phyloP scores from a whole-genome alignment of 2,797 vertebrate genomes.

The Galago senegalensis region DNA sequence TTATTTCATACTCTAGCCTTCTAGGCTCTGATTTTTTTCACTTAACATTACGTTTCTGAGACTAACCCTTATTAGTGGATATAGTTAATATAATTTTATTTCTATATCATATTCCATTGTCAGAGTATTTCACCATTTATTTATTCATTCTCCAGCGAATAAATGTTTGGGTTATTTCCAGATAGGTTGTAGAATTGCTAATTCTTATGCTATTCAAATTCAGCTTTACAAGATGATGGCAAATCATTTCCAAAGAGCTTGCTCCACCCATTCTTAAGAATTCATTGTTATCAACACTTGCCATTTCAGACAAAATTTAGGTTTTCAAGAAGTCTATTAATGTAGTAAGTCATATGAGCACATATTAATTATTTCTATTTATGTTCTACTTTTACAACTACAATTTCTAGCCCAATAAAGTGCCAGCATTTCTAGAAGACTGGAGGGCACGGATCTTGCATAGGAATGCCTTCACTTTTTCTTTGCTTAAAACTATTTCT shows the following conservation, averaged over 20 bases:
- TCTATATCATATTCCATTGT: not conserved
- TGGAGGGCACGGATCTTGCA: not conserved
- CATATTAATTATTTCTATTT: constrained; percentile 29
- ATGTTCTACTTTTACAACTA: constrained; percentile 20
- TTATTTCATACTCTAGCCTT: not conserved
- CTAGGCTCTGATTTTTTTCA: not conserved
- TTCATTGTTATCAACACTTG: not conserved
- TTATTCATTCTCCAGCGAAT: not conserved
- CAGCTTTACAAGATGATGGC: not conserved
- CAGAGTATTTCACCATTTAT: not conserved
- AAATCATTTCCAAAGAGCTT: not conserved
- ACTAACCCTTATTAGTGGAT: not conserved
- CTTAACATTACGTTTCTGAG: constrained; percentile 24
- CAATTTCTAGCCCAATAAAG: not conserved
- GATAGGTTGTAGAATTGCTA: not conserved
- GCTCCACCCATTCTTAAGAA: not conserved
- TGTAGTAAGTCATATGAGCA: not conserved
- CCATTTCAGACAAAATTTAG: constrained; percentile 18
- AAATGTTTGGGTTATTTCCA: constrained; percentile 4
- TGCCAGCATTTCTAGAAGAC: not conserved
- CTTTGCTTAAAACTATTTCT: constrained; percentile 26
- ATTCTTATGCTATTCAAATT: not conserved
- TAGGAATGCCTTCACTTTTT: constrained; percentile 18
- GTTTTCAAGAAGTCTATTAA: constrained; percentile 38
- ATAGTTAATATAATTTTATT: constrained; percentile 27